Evolutionary conservation across 1,140 invertebrate genomes (phyloP).

Genomic region (Tyrophagus putrescentiae): DNA sequence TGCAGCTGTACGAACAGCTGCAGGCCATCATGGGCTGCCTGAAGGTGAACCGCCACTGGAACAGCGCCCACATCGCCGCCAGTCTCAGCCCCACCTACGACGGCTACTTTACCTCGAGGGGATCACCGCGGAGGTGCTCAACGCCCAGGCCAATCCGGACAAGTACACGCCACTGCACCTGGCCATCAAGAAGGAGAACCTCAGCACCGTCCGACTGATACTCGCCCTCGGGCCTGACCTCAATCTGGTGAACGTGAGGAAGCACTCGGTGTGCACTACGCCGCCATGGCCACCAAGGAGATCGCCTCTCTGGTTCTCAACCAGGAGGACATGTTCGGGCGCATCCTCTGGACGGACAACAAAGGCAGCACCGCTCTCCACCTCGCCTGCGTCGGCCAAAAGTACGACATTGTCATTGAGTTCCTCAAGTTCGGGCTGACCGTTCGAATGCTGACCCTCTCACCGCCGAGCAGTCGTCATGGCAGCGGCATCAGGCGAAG

Average conservation of each 20-base stretch:
- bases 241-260: neutral
- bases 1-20: no score
- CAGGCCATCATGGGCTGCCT: no score
- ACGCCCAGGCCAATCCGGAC: neutral
- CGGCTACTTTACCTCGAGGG: no score
- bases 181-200: neutral
- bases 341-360: neutral
- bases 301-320: neutral
- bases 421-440: conserved; percentile 17
- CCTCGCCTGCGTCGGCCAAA: conserved; percentile 13
- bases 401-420: conserved; percentile 6
- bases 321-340: neutral
- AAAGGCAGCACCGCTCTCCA: conserved; percentile 21
- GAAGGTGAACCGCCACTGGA: no score
- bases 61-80: no score
- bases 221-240: neutral
- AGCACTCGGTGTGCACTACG: conserved; percentile 20
- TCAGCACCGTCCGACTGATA: neutral
- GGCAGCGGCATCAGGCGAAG: no score
- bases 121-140: neutral
- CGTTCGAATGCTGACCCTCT: neutral
- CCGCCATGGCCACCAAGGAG: conserved; percentile 10
- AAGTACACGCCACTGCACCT: conserved; percentile 17
- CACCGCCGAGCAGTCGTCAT: neutral
- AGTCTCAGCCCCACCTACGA: no score